Conservation (phyloP, 2,113 vertebrate genomes). For the Phyllostomus discolor region DNA sequence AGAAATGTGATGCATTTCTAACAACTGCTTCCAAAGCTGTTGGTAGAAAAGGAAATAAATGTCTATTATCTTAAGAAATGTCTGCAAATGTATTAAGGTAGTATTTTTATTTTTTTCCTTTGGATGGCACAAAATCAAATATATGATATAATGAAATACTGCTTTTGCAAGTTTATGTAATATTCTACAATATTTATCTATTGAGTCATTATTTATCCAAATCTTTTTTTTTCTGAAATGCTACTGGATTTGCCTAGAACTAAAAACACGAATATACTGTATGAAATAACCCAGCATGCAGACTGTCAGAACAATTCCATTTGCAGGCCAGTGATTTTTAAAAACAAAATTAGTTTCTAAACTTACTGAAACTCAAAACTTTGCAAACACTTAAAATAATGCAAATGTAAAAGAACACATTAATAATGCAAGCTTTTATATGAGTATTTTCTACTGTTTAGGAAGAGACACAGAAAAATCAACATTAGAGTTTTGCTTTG, state of each 20-base stretch:
- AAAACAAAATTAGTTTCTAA: constrained; percentile 62
- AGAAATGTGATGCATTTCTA: constrained; percentile 72
- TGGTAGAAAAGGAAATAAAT: constrained; percentile 67
- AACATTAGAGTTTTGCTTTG: constrained; percentile 35
- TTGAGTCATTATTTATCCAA: constrained; percentile 30
- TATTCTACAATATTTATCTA: constrained; percentile 24
- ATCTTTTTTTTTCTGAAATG: constrained; percentile 28
- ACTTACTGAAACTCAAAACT: constrained; percentile 41
- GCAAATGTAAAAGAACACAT: constrained; percentile 5
- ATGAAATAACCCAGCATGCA: constrained; percentile 32
- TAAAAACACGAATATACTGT: constrained; percentile 43
- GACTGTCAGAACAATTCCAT: constrained; percentile 43
- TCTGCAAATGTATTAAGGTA: constrained; percentile 61
- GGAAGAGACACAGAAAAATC: constrained; percentile 27
- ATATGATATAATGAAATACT: constrained; percentile 35
- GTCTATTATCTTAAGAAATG: constrained; percentile 60
- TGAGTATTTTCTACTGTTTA: constrained; percentile 31
- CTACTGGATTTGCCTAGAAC: constrained; percentile 21
- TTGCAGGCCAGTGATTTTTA: constrained; percentile 51
- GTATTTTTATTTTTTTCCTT: constrained; percentile 58
- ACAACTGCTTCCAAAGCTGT: constrained; percentile 75
- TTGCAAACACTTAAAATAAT: constrained; percentile 48
- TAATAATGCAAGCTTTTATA: constrained; percentile 54
- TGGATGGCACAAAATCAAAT: constrained; percentile 41
- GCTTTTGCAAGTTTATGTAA: constrained; percentile 63